phyloP scores from a whole-genome alignment of 23 tunicate genomes.

The Phallusia fumigata region DNA sequence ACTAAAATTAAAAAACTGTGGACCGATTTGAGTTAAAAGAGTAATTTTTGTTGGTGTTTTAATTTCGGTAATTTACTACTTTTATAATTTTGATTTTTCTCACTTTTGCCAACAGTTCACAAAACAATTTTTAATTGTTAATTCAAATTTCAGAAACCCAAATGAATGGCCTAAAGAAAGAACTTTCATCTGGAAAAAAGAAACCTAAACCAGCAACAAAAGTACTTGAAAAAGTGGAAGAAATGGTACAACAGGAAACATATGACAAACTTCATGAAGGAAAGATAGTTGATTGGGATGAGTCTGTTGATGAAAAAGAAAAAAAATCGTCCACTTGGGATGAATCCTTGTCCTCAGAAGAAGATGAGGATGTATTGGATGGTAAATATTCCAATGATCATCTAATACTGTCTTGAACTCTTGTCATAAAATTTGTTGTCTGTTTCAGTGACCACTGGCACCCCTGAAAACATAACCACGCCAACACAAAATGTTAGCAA shows the following conservation, averaged over 20 bases:
- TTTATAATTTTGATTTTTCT: not conserved
- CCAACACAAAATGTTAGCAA: no score
- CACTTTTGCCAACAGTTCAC: no score
- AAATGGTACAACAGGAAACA: not conserved
- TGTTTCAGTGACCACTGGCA: no score
- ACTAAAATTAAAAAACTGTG: no score
- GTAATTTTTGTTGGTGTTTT: not conserved
- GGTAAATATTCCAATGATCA: no score
- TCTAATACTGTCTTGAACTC: no score
- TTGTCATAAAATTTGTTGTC: no score
- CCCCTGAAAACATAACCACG: no score
- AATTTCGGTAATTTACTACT: not conserved
- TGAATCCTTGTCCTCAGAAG: not conserved
- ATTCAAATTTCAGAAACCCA: not conserved
- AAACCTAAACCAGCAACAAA: not conserved
- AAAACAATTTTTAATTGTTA: not conserved
- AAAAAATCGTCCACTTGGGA: conserved; percentile 13
- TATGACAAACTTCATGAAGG: conserved; percentile 79
- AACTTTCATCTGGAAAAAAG: not conserved
- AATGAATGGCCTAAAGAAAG: not conserved
- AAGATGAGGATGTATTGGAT: no score
- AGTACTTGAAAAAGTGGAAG: not conserved
- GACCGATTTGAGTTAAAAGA: no score
- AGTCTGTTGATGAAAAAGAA: conserved; percentile 53
- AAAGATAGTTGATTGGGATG: conserved; percentile 82